Conservation (phyloP, 2,797 vertebrate genomes). For the Sebastes goodei region DNA sequence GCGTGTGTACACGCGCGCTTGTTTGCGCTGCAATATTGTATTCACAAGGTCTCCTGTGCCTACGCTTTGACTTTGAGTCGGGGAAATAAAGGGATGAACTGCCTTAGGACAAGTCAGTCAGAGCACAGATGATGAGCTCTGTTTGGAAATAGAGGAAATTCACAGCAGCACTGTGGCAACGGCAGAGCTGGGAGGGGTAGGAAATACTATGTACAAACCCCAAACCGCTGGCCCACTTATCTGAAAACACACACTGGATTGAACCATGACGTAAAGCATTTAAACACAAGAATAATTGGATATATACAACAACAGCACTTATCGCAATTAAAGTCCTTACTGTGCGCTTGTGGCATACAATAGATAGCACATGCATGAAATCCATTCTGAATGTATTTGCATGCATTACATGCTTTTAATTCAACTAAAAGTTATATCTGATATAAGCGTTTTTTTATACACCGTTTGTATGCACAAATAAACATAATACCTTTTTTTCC, state of each 20-base stretch:
- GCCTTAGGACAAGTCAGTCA: constrained; percentile 71
- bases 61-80: constrained; percentile 67
- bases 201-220: constrained; percentile 21
- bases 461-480: background rate
- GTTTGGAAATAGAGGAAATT: constrained; percentile 53
- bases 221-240: background rate
- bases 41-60: constrained; percentile 64
- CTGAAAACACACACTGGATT: background rate
- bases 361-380: constrained; percentile 1
- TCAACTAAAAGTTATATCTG: constrained; percentile 3
- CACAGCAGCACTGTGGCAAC: constrained; percentile 16
- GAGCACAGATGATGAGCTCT: constrained; percentile 58
- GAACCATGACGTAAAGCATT: constrained; percentile 21
- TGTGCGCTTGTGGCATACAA: constrained; percentile 1
- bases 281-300: constrained; percentile 31
- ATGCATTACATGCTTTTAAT: constrained; percentile 42
- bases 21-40: constrained; percentile 42
- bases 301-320: background rate
- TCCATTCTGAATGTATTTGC: constrained; percentile 27
- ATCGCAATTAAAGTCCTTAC: constrained; percentile 10
- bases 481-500: background rate
- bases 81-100: constrained; percentile 59
- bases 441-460: background rate
- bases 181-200: background rate
- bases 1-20: constrained; percentile 1